Evolutionary conservation across 2,113 vertebrate genomes (phyloP).

Genomic region (Triplophysa siluroides): DNA sequence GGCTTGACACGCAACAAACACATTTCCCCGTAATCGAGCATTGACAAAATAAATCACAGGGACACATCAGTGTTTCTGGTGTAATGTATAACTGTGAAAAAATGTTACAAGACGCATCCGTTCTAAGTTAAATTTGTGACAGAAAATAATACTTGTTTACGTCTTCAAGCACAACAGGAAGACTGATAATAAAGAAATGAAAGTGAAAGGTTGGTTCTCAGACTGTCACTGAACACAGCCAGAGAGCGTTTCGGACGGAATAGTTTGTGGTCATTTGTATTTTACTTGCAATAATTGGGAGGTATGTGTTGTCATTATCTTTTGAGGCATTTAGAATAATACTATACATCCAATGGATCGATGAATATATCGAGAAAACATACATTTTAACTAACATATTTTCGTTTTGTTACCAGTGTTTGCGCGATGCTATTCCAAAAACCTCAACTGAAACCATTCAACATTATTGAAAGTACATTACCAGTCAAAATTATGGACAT

Average conservation of each 20-base stretch:
- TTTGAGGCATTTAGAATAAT: not conserved
- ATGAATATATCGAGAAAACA: not conserved
- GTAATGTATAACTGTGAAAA: too few relatives aligned
- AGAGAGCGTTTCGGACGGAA: not conserved
- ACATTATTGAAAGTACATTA: too few relatives aligned
- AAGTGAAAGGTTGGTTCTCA: not conserved
- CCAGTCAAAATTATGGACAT: too few relatives aligned
- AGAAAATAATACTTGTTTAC: not conserved
- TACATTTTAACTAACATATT: too few relatives aligned
- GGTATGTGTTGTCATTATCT: not conserved
- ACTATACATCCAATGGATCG: not conserved
- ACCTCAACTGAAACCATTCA: too few relatives aligned
- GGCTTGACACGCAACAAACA: not conserved
- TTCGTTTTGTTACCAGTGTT: too few relatives aligned
- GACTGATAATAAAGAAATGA: not conserved
- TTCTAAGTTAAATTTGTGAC: too few relatives aligned
- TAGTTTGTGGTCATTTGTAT: not conserved
- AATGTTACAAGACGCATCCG: too few relatives aligned
- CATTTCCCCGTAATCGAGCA: too few relatives aligned
- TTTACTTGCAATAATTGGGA: not conserved
- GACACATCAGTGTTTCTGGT: too few relatives aligned
- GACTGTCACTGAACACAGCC: not conserved
- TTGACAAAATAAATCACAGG: too few relatives aligned
- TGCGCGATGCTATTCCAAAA: too few relatives aligned
- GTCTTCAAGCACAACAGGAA: not conserved